A percentile compares a stretch with the other conserved stretches of the same genome.
Evolutionary conservation across 2,888 invertebrate species (phyloP).

Genomic region (Ormyrus labotus): DNA sequence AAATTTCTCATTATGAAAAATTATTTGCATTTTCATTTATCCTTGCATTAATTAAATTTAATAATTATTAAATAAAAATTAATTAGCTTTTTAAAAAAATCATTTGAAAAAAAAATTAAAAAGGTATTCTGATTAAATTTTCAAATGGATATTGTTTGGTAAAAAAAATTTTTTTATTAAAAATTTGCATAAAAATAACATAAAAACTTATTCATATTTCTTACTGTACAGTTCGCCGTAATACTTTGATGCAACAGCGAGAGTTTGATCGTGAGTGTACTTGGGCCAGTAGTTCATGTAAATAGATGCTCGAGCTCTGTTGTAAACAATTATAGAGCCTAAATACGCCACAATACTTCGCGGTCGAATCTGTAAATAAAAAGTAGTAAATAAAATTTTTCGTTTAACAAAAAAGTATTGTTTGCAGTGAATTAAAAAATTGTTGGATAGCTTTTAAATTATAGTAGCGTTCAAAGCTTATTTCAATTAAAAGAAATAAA

Average conservation of each 20-base stretch:
- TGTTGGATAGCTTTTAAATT: too few species aligned
- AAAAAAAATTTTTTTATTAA: conserved; percentile 35
- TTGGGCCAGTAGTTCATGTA: conserved; percentile 77
- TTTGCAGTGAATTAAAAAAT: too few species aligned
- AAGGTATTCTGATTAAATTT: not conserved
- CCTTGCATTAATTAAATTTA: too few species aligned
- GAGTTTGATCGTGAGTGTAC: conserved; percentile 72
- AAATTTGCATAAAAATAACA: not conserved
- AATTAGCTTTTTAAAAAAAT: too few species aligned
- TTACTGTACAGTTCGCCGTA: conserved; percentile 21
- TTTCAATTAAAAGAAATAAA: too few species aligned
- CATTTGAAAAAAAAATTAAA: not conserved
- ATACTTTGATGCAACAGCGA: conserved; percentile 55
- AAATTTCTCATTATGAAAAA: conserved; percentile 54
- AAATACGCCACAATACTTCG: conserved; percentile 76
- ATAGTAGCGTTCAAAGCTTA: too few species aligned
- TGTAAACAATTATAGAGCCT: conserved; percentile 79
- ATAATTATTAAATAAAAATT: too few species aligned
- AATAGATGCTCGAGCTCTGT: conserved; percentile 78
- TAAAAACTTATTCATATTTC: not conserved
- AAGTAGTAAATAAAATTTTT: too few species aligned
- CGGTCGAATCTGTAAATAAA: conserved; percentile 67
- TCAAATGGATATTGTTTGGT: not conserved
- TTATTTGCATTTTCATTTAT: not conserved
- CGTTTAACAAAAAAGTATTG: too few species aligned